Evolutionary conservation across 1,140 invertebrate genomes (phyloP).

Genomic region (Aphis craccivora): DNA sequence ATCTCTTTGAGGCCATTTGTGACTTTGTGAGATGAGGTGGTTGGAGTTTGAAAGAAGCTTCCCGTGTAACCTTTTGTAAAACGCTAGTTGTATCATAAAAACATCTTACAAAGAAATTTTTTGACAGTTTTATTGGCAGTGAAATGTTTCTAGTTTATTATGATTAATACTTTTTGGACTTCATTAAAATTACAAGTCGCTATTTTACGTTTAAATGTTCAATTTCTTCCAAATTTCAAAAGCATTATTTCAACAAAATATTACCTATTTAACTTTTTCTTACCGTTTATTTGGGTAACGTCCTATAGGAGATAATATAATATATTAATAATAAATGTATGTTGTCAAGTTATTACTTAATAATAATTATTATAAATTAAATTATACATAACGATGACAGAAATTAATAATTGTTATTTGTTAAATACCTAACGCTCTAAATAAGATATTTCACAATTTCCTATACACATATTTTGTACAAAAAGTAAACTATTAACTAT

Average conservation of each 20-base stretch:
- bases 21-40: too few species aligned
- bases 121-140: too few species aligned
- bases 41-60: too few species aligned
- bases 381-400: neutral
- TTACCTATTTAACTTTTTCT: neutral
- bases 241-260: neutral
- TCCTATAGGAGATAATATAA: neutral
- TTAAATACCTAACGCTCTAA: neutral
- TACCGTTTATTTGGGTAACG: neutral
- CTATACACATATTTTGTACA: neutral
- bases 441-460: neutral
- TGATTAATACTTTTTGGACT: too few species aligned
- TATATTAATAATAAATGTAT: neutral
- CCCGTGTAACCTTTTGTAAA: too few species aligned
- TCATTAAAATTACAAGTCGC: too few species aligned
- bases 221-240: too few species aligned
- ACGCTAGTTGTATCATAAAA: too few species aligned
- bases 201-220: too few species aligned
- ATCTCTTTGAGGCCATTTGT: too few species aligned
- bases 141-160: too few species aligned
- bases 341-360: slow-evolving; percentile 1
- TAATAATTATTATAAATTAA: neutral
- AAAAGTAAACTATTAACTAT: neutral
- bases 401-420: neutral
- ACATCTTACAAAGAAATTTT: too few species aligned